These are phyloP conservation scores for Oppia nitens DNA, from an alignment of 1,140 invertebrate species.

Conservation along the genomic window DNA sequence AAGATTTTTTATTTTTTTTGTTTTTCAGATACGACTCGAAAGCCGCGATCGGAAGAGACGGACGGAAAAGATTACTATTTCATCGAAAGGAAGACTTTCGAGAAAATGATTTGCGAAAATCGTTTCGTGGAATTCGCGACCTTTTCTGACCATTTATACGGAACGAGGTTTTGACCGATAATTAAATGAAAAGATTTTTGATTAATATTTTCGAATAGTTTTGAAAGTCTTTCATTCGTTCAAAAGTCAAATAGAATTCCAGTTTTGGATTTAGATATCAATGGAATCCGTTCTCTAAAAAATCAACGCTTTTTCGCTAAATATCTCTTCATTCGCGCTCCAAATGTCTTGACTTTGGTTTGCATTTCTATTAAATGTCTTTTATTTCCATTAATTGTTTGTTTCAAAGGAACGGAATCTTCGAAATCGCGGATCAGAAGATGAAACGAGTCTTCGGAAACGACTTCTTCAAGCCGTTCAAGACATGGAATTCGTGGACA, in stretches of 20 bases:
- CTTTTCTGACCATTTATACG: conserved; percentile 89
- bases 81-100: conserved; percentile 52
- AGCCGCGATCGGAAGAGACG: conserved; percentile 34
- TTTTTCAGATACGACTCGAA: conserved; percentile 37
- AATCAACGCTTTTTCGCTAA: conserved; percentile 59
- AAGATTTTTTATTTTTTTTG: conserved; percentile 1
- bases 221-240: conserved; percentile 35
- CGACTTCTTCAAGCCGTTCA: conserved; percentile 50
- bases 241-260: conserved; percentile 63
- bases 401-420: conserved; percentile 45
- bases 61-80: conserved; percentile 71
- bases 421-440: conserved; percentile 68
- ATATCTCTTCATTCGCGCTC: conserved; percentile 81
- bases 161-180: conserved; percentile 52
- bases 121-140: conserved; percentile 84
- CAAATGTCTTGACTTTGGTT: conserved; percentile 48
- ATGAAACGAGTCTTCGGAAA: conserved; percentile 57
- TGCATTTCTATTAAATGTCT: conserved; percentile 22
- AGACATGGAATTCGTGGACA: conserved; percentile 62
- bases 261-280: conserved; percentile 85
- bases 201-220: not conserved
- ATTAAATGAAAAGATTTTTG: not conserved
- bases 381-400: not conserved
- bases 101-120: conserved; percentile 49
- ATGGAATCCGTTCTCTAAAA: conserved; percentile 87